Evolutionary conservation across 2,113 vertebrate species (phyloP).

Genomic region (Enhydra lutris): DNA sequence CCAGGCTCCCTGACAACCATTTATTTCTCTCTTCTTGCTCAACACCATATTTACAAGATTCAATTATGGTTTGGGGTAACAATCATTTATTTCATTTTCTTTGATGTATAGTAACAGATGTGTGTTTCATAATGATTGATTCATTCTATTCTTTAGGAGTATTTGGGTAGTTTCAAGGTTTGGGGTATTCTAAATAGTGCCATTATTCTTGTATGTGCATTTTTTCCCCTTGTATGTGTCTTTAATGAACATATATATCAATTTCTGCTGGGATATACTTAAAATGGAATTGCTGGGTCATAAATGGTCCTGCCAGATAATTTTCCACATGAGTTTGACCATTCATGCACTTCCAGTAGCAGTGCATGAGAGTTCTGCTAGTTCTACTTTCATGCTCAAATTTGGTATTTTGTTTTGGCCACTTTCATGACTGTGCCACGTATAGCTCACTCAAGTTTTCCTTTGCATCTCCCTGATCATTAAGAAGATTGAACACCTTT

Average conservation of each 20-base stretch:
- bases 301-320: neutral
- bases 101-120: neutral
- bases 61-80: neutral
- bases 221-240: neutral
- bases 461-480: neutral
- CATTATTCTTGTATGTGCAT: neutral
- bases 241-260: neutral
- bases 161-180: neutral
- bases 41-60: neutral
- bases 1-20: neutral
- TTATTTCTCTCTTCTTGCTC: neutral
- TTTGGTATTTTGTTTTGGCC: neutral
- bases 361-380: neutral
- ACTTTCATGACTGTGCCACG: neutral
- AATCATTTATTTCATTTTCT: neutral
- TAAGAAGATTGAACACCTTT: neutral
- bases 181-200: neutral
- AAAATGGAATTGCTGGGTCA: neutral
- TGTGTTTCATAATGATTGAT: neutral
- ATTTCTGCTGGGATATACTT: neutral
- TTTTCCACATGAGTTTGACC: neutral
- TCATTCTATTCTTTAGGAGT: neutral
- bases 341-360: accelerated
- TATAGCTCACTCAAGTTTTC: neutral
- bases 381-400: accelerated